Base-by-base conservation (phyloP, 2,797 vertebrate species). In the Sebastes goodei region DNA sequence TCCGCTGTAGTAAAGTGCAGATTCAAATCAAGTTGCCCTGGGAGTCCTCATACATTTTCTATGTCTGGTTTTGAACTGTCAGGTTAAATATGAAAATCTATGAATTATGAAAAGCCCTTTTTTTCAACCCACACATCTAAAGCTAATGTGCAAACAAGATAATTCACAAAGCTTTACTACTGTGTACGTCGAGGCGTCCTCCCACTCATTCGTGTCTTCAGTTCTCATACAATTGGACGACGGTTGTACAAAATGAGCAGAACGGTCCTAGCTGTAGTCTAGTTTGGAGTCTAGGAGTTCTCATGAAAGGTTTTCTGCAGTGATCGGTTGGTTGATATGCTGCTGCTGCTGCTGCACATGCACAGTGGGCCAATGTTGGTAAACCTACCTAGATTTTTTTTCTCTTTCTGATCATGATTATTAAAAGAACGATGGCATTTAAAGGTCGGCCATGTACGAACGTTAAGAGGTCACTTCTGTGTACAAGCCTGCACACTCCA, bases 1-100 rank as follows among this genome's bases (percentile, higher is more conserved):
- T 94, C 95, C 90, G 90, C 94, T 94, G 96, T 96, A 95, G 95
- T 98, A 98, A 98, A 98, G 98, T 99, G 97, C 97, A 97, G 96
- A 96, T 96, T 96, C 95, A 95, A 93, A 96, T 96, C 95, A 96
- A 94, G 91, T 97, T 95, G 97, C 96, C 97, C 97, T 91, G 91
- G 91, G 90, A 93, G 88, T 91, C 95, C 95, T 96, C 92, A 90
- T 92, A 92, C 92, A 92, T 94, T 94, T 88, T 95, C 92, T 91
- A 93, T 89, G 94, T 94, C 95, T 90, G 93, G 89, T 95, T 94
- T 93, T 93, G 87, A 95, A 91, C 93, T 59, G 75, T 89, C 82
- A 83, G 76, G 75, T 93, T 82, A 81, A 89, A 85, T 89, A 90
- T 93, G 91, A 94, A 94, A 89, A 90, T 90, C 83, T 91, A 91